phyloP scores from a whole-genome alignment of 1,140 invertebrate genomes.

The Pseudomyrmex pallidus region DNA sequence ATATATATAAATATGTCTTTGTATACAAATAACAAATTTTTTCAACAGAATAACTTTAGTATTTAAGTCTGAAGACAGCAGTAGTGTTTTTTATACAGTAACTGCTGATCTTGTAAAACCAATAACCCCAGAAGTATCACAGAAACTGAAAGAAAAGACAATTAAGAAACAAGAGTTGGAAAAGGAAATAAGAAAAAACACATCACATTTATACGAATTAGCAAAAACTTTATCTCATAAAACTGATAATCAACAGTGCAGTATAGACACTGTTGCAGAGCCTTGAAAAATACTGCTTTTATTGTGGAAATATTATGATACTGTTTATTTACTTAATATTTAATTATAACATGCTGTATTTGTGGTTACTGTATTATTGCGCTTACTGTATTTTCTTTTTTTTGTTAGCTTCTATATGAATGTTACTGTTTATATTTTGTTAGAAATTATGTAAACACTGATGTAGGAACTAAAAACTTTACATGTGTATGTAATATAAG shows the following conservation, averaged over 20 bases:
- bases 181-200: slow-evolving; percentile 79
- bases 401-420: not conserved
- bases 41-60: slow-evolving; percentile 81
- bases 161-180: slow-evolving; percentile 77
- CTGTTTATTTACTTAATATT: slow-evolving; percentile 24
- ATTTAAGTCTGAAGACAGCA: slow-evolving; percentile 81
- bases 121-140: slow-evolving; percentile 75
- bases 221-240: slow-evolving; percentile 72
- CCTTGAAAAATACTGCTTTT: not conserved
- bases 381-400: slow-evolving; percentile 10
- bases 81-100: slow-evolving; percentile 80
- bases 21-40: not conserved
- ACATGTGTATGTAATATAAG: not conserved
- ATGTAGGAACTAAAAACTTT: not conserved
- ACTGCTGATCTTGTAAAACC: slow-evolving; percentile 79
- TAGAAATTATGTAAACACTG: slow-evolving; percentile 8
- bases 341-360: slow-evolving; percentile 21
- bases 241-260: not conserved
- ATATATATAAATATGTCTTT: too few species aligned
- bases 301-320: slow-evolving; percentile 48
- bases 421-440: not conserved
- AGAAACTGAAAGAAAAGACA: slow-evolving; percentile 73
- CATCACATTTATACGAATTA: slow-evolving; percentile 80
- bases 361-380: slow-evolving; percentile 17
- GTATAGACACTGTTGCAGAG: not conserved